These are phyloP conservation scores for Pseudolaguvia tuberculata DNA, from an alignment of 2,113 vertebrate genomes.

Conservation along the genomic window DNA sequence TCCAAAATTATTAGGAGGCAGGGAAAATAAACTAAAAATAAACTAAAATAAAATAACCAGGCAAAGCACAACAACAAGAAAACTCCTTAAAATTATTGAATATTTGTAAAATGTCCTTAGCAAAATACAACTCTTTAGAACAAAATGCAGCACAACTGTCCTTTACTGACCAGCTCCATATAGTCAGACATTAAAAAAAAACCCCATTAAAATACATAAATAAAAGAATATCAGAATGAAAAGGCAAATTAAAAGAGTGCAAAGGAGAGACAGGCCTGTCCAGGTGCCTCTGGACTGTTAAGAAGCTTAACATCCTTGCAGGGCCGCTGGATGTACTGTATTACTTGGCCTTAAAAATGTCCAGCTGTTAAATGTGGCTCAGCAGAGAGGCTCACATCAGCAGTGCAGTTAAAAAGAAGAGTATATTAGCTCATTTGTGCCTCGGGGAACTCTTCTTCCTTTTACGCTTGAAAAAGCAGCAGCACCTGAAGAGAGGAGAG, in stretches of 20 bases:
- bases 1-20: neutral
- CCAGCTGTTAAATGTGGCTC: constrained; percentile 23
- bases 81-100: constrained; percentile 2
- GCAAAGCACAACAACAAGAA: neutral
- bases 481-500: constrained; percentile 79
- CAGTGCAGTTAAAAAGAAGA: constrained; percentile 32
- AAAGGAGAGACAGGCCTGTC: constrained; percentile 16
- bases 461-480: constrained; percentile 99
- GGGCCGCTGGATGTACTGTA: constrained; percentile 9
- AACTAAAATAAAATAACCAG: neutral
- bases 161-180: constrained; percentile 13
- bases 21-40: neutral
- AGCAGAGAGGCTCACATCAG: constrained; percentile 29
- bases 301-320: constrained; percentile 18
- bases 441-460: constrained; percentile 94
- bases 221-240: constrained; percentile 28
- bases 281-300: constrained; percentile 18
- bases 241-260: constrained; percentile 30
- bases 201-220: constrained; percentile 27
- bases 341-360: constrained; percentile 1
- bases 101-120: constrained; percentile 10
- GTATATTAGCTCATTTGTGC: constrained; percentile 82
- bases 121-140: constrained; percentile 20
- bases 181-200: constrained; percentile 8
- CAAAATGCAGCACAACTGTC: constrained; percentile 14